phyloP scores from a whole-genome alignment of 2,113 vertebrate species.

The Xiphorhynchus elegans region DNA sequence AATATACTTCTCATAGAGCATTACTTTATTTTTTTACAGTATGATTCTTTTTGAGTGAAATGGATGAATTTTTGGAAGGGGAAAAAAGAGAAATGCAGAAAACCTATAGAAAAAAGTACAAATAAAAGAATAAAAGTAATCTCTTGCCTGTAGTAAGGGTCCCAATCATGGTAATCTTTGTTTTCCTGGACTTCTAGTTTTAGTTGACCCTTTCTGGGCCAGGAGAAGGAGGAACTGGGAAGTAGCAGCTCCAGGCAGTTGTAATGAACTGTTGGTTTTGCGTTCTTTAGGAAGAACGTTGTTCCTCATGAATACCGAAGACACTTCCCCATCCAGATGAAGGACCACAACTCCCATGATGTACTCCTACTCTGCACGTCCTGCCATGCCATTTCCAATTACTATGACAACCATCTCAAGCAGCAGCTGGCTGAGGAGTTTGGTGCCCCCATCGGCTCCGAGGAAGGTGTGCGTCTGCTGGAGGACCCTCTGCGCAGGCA shows the following conservation, averaged over 20 bases:
- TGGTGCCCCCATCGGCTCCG: slow-evolving; percentile 88
- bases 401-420: slow-evolving; percentile 90
- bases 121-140: background rate
- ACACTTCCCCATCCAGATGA: slow-evolving; percentile 96
- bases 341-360: slow-evolving; percentile 98
- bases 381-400: slow-evolving; percentile 93
- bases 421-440: slow-evolving; percentile 89
- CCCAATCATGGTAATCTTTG: background rate
- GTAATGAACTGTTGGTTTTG: background rate
- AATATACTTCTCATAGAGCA: background rate
- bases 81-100: background rate
- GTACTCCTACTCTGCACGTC: slow-evolving; percentile 94
- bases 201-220: background rate
- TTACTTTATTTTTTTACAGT: background rate
- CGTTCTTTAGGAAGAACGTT: slow-evolving; percentile 89
- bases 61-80: background rate
- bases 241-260: background rate
- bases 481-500: slow-evolving; percentile 88
- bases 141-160: background rate
- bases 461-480: slow-evolving; percentile 86
- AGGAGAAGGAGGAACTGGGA: background rate
- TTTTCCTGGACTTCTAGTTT: background rate
- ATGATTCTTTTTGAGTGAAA: background rate
- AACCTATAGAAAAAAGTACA: background rate
- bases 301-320: slow-evolving; percentile 95